Base-by-base conservation (phyloP, 2,797 vertebrate species). In the Lepus oiostolus region DNA sequence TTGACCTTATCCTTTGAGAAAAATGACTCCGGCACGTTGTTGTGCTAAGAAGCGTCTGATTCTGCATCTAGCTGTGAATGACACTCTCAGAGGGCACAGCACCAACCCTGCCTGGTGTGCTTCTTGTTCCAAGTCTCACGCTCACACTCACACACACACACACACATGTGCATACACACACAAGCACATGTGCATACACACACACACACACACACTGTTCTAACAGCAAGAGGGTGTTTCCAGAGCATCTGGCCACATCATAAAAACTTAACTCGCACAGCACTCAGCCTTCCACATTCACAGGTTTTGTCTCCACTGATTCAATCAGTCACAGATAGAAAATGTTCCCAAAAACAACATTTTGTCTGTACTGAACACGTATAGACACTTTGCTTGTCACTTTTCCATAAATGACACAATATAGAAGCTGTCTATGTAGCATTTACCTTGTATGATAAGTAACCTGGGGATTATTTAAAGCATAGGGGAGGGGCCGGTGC, bases 1-100 rank as follows among this genome's bases (percentile, higher is more conserved):
- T 26, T 79, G 71, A 79, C 88, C 83, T 88, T 74, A 65, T 91
- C 77, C 30, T 84, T 87, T 79, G 54, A 77, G 68, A 75, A 86
- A 87, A 91, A 88, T 0, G 4, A 81, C 47, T 38, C 32, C 1
- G 21, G 82, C 35, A 87, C 54, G 28, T 58, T n/a, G 12, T 2
- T 88, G 74, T 77, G 74, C 72, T 62, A n/a, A 75, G 63, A 65
- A 84, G 50, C 63, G 77, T 58, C 77, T 63, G 24, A 35, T n/a
- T 85, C 71, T 60, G 6, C 10, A 7, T 71, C 63, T 30, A 19
- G 35, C n/a, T 77, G 62, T 16, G 32, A 88, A 50, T 88, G 65
- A 72, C 42, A 71, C 35, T 52, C 24, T 77, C 91, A 22, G 65
- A 87, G 71, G n/a, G 50, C 71, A 60, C 1, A 19, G 35, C 47